Percentiles rank a stretch among this genome's conserved stretches.
phyloP scores from a whole-genome alignment of 2,113 vertebrate genomes.

The Pseudonaja textilis region DNA sequence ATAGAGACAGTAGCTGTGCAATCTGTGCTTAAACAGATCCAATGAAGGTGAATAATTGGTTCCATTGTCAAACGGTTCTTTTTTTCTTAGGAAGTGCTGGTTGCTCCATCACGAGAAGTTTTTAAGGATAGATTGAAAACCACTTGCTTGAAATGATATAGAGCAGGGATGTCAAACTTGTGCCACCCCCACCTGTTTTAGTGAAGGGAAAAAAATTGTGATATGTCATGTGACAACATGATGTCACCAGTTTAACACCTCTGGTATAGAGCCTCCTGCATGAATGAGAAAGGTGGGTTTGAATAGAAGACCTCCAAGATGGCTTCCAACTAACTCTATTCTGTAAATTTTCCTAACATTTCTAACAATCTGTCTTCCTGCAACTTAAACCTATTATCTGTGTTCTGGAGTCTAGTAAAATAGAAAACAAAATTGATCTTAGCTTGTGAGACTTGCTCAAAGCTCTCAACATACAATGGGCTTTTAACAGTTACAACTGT shows the following conservation, averaged over 20 bases:
- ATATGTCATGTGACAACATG: too few relatives aligned
- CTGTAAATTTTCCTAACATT: neutral
- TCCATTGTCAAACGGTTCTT: neutral
- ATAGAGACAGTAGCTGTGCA: neutral
- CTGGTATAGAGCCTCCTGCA: neutral
- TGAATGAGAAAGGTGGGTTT: accelerated
- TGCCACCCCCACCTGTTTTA: too few relatives aligned
- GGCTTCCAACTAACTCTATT: neutral
- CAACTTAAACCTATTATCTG: neutral
- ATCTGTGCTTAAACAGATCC: neutral
- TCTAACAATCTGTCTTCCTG: neutral
- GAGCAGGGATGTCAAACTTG: too few relatives aligned
- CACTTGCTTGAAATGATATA: neutral
- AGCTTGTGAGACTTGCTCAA: neutral
- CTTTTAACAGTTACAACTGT: neutral
- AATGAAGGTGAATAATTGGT: neutral
- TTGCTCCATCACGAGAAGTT: neutral
- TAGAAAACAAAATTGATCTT: neutral
- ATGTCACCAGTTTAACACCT: too few relatives aligned
- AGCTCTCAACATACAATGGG: neutral
- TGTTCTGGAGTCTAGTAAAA: neutral
- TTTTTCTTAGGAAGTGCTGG: neutral
- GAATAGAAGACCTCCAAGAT: neutral
- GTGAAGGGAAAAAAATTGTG: too few relatives aligned
- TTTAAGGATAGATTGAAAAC: neutral